Percentiles rank a stretch among this genome's conserved stretches.
Conservation (phyloP, 2,888 invertebrate species). For the Troides oblongomaculatus region DNA sequence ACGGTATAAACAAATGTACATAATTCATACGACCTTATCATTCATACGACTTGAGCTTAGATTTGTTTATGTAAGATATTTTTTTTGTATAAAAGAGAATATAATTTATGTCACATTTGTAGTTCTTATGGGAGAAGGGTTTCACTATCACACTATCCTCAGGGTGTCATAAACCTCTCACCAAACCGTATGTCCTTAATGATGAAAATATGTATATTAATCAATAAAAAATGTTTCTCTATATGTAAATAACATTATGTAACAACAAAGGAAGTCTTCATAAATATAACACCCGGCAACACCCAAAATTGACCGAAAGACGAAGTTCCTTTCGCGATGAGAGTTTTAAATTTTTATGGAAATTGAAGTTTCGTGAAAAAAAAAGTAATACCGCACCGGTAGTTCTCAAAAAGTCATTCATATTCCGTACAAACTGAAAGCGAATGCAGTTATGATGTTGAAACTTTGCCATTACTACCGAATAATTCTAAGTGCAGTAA, state of each 20-base stretch:
- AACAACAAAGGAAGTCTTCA: neutral
- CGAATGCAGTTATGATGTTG: conserved; percentile 1
- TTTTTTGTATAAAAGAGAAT: too few species aligned
- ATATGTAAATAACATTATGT: neutral
- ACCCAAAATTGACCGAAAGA: neutral
- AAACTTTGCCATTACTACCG: conserved; percentile 1
- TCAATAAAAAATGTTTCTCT: too few species aligned
- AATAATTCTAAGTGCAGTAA: neutral
- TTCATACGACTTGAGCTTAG: too few species aligned
- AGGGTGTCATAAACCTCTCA: too few species aligned
- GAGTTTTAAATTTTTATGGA: neutral
- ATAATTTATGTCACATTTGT: too few species aligned
- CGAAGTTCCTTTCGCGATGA: neutral
- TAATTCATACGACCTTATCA: too few species aligned
- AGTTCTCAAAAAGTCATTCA: neutral
- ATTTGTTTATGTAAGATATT: too few species aligned
- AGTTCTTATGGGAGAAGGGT: too few species aligned
- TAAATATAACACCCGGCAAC: neutral
- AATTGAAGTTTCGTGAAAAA: neutral
- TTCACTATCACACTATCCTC: too few species aligned
- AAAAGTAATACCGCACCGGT: neutral
- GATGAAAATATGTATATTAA: too few species aligned
- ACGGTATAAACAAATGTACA: too few species aligned
- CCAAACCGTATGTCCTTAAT: too few species aligned
- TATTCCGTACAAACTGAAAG: conserved; percentile 1